A percentile compares a stretch with the other conserved stretches of the same genome.
Conservation (phyloP, 2,797 vertebrate species). For the Ispidina picta region DNA sequence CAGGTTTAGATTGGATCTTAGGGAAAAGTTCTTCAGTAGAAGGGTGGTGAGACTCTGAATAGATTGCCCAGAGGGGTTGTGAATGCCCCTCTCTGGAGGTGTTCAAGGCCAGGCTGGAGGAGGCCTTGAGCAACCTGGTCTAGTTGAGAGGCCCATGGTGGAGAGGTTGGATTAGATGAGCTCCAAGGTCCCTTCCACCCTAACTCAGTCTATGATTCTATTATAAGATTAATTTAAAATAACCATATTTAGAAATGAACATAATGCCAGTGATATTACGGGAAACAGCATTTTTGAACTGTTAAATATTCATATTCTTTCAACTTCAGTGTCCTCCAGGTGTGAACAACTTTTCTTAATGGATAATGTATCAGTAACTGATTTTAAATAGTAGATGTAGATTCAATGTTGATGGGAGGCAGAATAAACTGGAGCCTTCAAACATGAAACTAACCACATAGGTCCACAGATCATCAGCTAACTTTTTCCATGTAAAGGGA, state of each 20-base stretch:
- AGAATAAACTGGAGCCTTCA: background rate
- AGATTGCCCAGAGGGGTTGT: no score
- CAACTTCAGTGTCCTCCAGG: background rate
- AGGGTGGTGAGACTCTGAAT: no score
- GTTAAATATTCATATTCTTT: background rate
- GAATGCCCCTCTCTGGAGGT: no score
- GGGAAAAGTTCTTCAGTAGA: no score
- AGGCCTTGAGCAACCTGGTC: no score
- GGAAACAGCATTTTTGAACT: background rate
- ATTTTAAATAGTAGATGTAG: background rate
- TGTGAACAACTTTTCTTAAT: background rate
- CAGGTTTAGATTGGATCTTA: no score
- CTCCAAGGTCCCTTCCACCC: no score
- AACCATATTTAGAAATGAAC: background rate
- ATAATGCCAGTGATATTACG: background rate
- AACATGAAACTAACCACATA: background rate
- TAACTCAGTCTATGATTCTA: no score
- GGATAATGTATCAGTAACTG: background rate
- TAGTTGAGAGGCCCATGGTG: no score
- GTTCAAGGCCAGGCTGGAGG: no score
- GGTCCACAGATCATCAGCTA: background rate
- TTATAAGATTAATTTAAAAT: background rate
- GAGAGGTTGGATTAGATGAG: no score
- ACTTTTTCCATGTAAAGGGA: background rate
- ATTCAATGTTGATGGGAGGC: background rate